These are phyloP conservation scores for Pecten maximus DNA, from an alignment of 2,888 invertebrate species.

Conservation along the genomic window DNA sequence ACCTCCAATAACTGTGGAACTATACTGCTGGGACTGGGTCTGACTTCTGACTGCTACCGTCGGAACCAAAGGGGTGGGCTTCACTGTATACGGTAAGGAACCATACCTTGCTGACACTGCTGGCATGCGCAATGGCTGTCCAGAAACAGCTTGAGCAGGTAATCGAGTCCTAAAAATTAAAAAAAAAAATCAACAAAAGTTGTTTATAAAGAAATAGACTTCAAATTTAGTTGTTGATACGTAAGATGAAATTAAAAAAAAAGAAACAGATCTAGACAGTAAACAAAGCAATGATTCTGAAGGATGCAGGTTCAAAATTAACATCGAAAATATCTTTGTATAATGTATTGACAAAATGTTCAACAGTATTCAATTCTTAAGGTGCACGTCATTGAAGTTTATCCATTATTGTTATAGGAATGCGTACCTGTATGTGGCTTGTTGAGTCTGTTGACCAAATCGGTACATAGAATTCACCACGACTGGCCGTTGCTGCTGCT, in stretches of 20 bases:
- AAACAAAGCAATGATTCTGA: no score
- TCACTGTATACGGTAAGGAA: background rate
- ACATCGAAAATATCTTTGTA: no score
- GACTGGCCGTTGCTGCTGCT: background rate
- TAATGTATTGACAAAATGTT: no score
- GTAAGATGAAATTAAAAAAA: no score
- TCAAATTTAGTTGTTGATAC: no score
- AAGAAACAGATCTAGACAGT: no score
- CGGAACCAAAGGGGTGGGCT: background rate
- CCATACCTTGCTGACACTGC: background rate
- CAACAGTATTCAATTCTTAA: no score
- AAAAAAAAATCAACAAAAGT: no score
- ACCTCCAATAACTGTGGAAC: slow-evolving; percentile 14
- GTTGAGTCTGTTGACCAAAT: slow-evolving; percentile 5
- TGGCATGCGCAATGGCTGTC: slow-evolving; percentile 10
- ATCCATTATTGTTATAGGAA: no score
- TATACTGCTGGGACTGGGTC: background rate
- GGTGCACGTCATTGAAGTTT: no score
- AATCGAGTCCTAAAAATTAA: background rate
- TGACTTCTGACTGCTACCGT: background rate
- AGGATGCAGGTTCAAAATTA: no score
- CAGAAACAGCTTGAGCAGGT: slow-evolving; percentile 18
- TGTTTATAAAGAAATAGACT: no score
- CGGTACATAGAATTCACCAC: background rate
- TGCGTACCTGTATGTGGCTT: slow-evolving; percentile 16